phyloP scores from a whole-genome alignment of 2,888 invertebrate species.

The Psylliodes chrysocephalus region DNA sequence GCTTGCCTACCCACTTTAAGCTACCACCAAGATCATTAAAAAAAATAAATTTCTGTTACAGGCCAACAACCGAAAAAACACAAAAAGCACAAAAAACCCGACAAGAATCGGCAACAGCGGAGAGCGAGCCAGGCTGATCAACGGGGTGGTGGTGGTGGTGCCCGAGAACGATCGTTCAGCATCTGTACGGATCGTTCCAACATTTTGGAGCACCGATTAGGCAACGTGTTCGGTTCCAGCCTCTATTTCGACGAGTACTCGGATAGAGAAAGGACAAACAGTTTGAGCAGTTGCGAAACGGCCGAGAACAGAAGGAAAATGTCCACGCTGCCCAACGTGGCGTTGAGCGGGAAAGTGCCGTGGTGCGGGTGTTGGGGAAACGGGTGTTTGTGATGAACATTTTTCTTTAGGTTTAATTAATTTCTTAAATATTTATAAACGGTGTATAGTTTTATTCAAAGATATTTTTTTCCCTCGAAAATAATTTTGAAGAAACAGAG shows the following conservation, averaged over 20 bases:
- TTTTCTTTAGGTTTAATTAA: too few species aligned
- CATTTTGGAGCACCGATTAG: slow-evolving; percentile 52
- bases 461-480: too few species aligned
- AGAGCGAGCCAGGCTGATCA: slow-evolving; percentile 54
- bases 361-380: slow-evolving; percentile 91
- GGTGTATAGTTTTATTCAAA: too few species aligned
- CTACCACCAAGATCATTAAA: too few species aligned
- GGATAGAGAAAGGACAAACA: slow-evolving; percentile 73
- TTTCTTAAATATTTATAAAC: too few species aligned
- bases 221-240: slow-evolving; percentile 47
- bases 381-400: slow-evolving; percentile 68
- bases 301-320: slow-evolving; percentile 68
- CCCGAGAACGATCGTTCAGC: slow-evolving; percentile 58
- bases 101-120: slow-evolving; percentile 41
- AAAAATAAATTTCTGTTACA: too few species aligned
- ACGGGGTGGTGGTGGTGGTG: slow-evolving; percentile 50
- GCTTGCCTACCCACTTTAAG: too few species aligned
- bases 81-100: slow-evolving; percentile 59
- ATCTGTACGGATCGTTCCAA: slow-evolving; percentile 63
- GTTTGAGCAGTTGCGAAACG: slow-evolving; percentile 72
- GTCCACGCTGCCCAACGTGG: slow-evolving; percentile 71
- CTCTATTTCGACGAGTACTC: slow-evolving; percentile 63
- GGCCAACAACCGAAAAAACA: slow-evolving; percentile 54
- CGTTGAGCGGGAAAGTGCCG: slow-evolving; percentile 74
- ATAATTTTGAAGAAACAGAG: too few species aligned